Percentiles rank a stretch among this genome's conserved stretches.
Conservation (phyloP, 2,113 vertebrate genomes). For the Xenus cinereus region DNA sequence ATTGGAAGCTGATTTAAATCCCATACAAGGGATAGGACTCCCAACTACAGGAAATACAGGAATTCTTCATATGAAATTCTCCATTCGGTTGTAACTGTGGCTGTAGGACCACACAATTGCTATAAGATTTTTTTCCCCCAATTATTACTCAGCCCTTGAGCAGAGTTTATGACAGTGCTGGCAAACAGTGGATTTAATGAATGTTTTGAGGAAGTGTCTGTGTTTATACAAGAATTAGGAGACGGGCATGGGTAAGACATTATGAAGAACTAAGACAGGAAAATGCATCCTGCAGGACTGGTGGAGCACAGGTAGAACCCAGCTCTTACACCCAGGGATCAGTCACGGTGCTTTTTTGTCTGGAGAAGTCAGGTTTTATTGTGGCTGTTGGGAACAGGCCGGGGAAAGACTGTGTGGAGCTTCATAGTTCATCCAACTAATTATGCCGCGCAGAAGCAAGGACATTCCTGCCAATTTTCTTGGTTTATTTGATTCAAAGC, state of each 20-base stretch:
- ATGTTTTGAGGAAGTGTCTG: conserved; percentile 13
- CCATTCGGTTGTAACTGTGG: background rate
- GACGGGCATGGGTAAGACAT: background rate
- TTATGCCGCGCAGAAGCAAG: background rate
- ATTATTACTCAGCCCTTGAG: background rate
- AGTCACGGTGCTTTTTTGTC: background rate
- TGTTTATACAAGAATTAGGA: background rate
- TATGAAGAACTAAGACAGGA: background rate
- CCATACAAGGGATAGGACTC: background rate
- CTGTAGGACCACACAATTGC: background rate
- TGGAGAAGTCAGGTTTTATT: background rate
- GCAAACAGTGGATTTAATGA: background rate
- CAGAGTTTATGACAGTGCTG: background rate
- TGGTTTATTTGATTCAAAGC: background rate
- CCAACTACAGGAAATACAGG: background rate
- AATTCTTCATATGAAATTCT: background rate
- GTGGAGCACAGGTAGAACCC: background rate
- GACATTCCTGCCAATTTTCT: background rate
- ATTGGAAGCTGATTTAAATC: background rate
- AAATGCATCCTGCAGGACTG: background rate
- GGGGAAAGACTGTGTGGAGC: background rate
- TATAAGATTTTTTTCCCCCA: background rate
- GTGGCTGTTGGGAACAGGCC: background rate
- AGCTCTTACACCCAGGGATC: background rate
- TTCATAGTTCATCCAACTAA: background rate